Base-by-base conservation (phyloP, 2,113 vertebrate genomes). In the Pollimyrus isidori region DNA sequence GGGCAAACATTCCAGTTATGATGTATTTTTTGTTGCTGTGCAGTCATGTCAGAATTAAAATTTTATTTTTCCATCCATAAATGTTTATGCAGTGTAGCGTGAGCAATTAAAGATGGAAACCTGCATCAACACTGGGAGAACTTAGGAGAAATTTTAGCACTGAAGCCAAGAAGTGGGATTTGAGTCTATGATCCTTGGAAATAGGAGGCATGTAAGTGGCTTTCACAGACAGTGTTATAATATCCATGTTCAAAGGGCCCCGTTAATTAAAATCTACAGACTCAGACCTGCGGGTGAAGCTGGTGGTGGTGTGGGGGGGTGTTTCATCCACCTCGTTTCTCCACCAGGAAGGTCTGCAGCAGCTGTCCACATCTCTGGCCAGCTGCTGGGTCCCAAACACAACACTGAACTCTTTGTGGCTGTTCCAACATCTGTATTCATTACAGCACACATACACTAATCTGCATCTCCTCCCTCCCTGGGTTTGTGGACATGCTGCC, bases 381-480 rank as follows among this genome's bases (percentile, higher is more conserved):
- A 69, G n/a, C 49, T 6, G 17, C 82, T 85, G 82, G 39, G 39
- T 50, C 46, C 10, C 91, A 94, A 92, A 92, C 92, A 90, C 89
- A 92, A 91, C 93, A 94, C 91, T 91, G 93, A 88, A 93, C 92
- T 90, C 90, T 91, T 52, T 0, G 48, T 91, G 90, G 91, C 93
- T 94, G n/a, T 23, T 50, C 42, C 30, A 26, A 15, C 30, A 35
- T 89, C 53, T 86, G 53, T 21, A 30, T 85, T 35, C 50, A 82
- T 91, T 62, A 65, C n/a, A 11, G 62, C 62, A 65, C 7, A 26
- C n/a, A 26, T 93, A 93, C 91, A 91, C 94, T 93, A 92, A 93
- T 93, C 65, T 48, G 46, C 46, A 35, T 82, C 73, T 48, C 26
- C 42, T 88, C 30, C 49, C 65, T 15, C 17, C 23, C 50, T 30